phyloP scores from a whole-genome alignment of 2,888 invertebrate genomes.

The Osmoderma eremita region DNA sequence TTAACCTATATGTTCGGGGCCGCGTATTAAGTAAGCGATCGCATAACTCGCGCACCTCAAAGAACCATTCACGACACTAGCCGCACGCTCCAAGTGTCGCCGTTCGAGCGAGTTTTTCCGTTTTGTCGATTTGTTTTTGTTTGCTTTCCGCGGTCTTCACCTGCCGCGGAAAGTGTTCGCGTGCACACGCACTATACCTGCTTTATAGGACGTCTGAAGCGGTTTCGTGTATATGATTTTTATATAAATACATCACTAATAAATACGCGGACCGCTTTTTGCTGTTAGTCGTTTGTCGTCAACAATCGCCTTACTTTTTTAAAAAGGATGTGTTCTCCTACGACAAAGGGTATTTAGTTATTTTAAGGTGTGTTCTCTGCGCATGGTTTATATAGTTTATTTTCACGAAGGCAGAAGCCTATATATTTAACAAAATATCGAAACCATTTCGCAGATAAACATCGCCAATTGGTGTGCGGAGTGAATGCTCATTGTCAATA shows the following conservation, averaged over 20 bases:
- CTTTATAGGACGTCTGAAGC: background rate
- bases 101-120: slow-evolving; percentile 4
- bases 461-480: background rate
- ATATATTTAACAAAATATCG: background rate
- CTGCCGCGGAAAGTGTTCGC: background rate
- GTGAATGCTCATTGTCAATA: slow-evolving; percentile 16
- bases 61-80: slow-evolving; percentile 4
- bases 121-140: background rate
- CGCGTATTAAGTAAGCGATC: background rate
- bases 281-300: background rate
- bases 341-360: slow-evolving; percentile 55
- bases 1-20: slow-evolving; percentile 46
- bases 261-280: background rate
- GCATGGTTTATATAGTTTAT: slow-evolving; percentile 54
- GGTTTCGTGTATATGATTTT: background rate
- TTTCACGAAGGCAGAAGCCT: slow-evolving; percentile 16
- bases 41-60: background rate
- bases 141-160: slow-evolving; percentile 9
- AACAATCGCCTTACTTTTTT: slow-evolving; percentile 15
- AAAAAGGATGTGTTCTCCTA: slow-evolving; percentile 45
- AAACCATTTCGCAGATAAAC: background rate
- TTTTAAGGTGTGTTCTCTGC: slow-evolving; percentile 57
- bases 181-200: background rate
- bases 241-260: background rate
- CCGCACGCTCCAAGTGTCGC: slow-evolving; percentile 1